phyloP scores from a whole-genome alignment of 2,797 vertebrate genomes.

The Lophotriccus pileatus region DNA sequence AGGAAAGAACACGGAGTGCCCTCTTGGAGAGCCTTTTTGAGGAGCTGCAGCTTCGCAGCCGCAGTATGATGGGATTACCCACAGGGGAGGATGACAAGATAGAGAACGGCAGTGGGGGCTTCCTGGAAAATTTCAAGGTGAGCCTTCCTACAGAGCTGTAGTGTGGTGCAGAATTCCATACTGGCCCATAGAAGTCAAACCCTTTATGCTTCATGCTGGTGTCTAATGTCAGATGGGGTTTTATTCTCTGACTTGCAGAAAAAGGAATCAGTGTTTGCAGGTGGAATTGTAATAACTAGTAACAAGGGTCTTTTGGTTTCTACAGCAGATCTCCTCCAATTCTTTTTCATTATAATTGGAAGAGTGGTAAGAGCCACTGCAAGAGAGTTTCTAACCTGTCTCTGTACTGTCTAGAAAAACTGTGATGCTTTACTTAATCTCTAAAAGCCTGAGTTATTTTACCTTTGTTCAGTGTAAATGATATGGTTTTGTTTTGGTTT shows the following conservation, averaged over 20 bases:
- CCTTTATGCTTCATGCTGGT: background rate
- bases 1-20: conserved; percentile 90
- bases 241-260: background rate
- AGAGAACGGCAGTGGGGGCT: conserved; percentile 88
- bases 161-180: background rate
- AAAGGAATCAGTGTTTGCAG: background rate
- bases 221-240: background rate
- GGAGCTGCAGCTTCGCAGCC: conserved; percentile 88
- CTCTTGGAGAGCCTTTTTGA: conserved; percentile 91
- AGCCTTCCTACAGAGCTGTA: background rate
- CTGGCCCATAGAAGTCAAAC: background rate
- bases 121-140: conserved; percentile 95
- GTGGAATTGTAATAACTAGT: background rate
- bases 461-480: background rate
- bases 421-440: background rate
- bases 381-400: background rate
- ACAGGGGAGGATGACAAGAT: conserved; percentile 83
- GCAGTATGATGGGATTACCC: conserved; percentile 89
- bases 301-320: background rate
- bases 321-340: background rate
- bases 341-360: background rate
- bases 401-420: background rate
- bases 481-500: background rate
- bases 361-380: background rate
- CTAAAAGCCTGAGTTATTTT: background rate